These are phyloP conservation scores for Staurois parvus DNA, from an alignment of 2,797 vertebrate genomes.

Conservation along the genomic window DNA sequence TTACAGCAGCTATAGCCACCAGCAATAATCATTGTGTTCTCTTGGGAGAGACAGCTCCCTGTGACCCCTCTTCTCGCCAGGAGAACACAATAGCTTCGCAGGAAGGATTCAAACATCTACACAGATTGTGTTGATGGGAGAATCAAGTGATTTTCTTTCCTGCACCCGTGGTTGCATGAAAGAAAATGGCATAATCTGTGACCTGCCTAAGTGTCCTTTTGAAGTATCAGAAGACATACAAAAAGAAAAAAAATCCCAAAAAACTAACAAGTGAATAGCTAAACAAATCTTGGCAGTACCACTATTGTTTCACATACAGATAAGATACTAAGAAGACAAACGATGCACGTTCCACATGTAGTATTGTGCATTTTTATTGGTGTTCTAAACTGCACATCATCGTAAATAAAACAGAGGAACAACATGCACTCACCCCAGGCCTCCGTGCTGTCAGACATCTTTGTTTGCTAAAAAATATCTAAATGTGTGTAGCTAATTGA, in stretches of 20 bases:
- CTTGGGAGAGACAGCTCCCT: too few species aligned
- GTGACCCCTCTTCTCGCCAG: too few species aligned
- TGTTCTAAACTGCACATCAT: not conserved
- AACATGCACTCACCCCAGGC: not conserved
- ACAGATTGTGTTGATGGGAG: too few species aligned
- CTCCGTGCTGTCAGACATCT: not conserved
- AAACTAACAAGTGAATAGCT: not conserved
- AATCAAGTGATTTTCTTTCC: too few species aligned
- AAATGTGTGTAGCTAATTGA: constrained; percentile 40
- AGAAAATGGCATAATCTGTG: too few species aligned
- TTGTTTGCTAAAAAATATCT: not conserved
- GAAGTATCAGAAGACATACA: not conserved
- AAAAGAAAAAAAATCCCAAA: not conserved
- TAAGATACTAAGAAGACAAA: not conserved
- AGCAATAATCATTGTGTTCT: too few species aligned
- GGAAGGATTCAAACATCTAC: too few species aligned
- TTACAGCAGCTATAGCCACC: too few species aligned
- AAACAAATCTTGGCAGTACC: not conserved
- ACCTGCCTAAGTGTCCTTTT: not conserved
- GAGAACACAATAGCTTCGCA: too few species aligned
- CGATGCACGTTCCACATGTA: not conserved
- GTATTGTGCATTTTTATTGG: constrained; percentile 8
- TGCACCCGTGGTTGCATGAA: too few species aligned
- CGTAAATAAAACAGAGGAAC: not conserved
- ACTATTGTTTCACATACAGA: not conserved